Base-by-base conservation (phyloP, 2,888 invertebrate genomes). In the Girardia tigrina region DNA sequence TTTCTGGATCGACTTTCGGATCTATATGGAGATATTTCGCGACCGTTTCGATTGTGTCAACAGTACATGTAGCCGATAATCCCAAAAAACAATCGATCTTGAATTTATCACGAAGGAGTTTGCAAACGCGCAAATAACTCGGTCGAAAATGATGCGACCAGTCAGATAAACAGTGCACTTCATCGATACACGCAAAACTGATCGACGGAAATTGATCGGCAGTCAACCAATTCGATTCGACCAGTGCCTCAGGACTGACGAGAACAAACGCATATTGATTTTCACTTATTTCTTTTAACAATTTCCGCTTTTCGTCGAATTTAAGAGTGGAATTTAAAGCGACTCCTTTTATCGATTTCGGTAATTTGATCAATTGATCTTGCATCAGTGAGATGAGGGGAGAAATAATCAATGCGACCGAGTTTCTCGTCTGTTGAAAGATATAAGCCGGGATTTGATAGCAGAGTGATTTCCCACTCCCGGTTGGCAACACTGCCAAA, bases 241-340 rank as follows among this genome's bases (percentile, higher is more conserved):
- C 90, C 16, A 94, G 88, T 16, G 93, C 91, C 86, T 95, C 95
- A 0, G 95, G 94, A 14, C 94, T 94, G 20, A 94, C 89, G 0
- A 95, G 86, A 26, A 95, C 86, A 79, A 94, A 89, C 82, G 91
- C 89, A 75, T 93, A 86, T 78, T 89, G 87, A 0, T 91, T 90
- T 76, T 77, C 72, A 14, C 42, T 29, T 28, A 72, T 69, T 14
- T 77, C 71, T 26, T 74, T 70, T 36, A 77, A 26, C 26, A 74
- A 20, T 28, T 77, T 27, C 29, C 74, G 72, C 72, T 56, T 72
- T 28, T 77, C 73, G 16, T 73, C 73, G 28, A 71, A 28, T 28
- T 70, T 29, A 73, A 77, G 20, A 6, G 75, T 73, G 12, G 77
- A 77, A 27, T 77, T 71, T 71, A 73, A 71, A 28, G 42, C 26